Evolutionary conservation across 1,140 invertebrate species (phyloP), one percentile per base, ranked within the genome.

Genomic region (Nephila pilipes): DNA sequence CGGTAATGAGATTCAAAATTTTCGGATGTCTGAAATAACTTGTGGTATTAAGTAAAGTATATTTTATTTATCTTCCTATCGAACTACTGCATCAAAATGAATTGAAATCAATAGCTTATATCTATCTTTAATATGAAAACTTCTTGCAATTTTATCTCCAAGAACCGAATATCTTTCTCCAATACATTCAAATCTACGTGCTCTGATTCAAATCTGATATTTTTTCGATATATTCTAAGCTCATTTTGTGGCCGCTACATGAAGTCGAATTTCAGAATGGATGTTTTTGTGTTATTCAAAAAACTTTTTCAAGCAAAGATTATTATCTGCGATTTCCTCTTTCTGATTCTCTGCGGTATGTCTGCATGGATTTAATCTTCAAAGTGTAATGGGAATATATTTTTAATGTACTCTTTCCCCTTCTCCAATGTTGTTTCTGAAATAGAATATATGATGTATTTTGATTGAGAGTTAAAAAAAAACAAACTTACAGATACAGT

Each of bases 181-280:
- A 32, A 75, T 75, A 75, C 29, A 32, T 32, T 75, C 69, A 75
- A 75, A 75, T 16, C 29, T 75, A 75, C 69, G 69, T 75, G 69
- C 25, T 75, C 29, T 32, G 29, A 36, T 32, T 75, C 29, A 20
- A 32, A 36, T 75, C 29, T 75, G 69, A 20, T 32, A 32, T 18
- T 36, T 75, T 32, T 36, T 36, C 69, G 69, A 75, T 75, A 20
- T 75, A 75, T 14, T 18, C 16, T 18, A 32, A 16, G 14, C 29
- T 75, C 32, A 32, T 29, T 10, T 18, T 32, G 29, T 14, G 14
- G 18, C 25, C 16, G 29, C 69, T 32, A 75, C 69, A 20, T 36
- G 3, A 36, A 75, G 16, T 32, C 69, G 32, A 32, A 75, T 75
- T 32, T 20, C 25, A 36, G 36, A 32, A 75, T 32, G 12, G 18